Evolutionary conservation across 2,797 vertebrate species (phyloP).

Genomic region (Pipistrellus pipistrellus): DNA sequence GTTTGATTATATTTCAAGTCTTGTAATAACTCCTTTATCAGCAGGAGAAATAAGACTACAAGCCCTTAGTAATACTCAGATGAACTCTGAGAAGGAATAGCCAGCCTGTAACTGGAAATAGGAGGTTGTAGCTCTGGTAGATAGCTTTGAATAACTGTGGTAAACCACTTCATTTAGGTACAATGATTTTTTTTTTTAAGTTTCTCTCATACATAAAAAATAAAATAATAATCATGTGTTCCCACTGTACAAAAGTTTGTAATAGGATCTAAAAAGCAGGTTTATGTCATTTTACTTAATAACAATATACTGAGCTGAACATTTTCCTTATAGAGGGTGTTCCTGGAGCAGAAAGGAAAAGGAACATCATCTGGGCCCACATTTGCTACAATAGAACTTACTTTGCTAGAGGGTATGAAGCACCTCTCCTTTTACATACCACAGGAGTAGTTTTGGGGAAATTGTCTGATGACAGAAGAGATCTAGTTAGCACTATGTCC

Average conservation of each 20-base stretch:
- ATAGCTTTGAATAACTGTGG: conserved; percentile 52
- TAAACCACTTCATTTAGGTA: conserved; percentile 70
- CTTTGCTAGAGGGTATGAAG: conserved; percentile 23
- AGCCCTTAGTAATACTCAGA: conserved; percentile 41
- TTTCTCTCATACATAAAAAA: conserved; percentile 45
- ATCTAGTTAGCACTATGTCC: background rate
- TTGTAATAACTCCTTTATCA: conserved; percentile 60
- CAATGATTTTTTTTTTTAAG: conserved; percentile 43
- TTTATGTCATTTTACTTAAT: too few relatives aligned
- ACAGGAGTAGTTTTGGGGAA: background rate
- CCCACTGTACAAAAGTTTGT: background rate
- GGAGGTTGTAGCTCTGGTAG: background rate
- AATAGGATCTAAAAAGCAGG: too few relatives aligned
- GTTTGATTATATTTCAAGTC: conserved; percentile 39
- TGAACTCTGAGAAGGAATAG: background rate
- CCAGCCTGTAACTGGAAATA: background rate
- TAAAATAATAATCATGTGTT: conserved; percentile 33
- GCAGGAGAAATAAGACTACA: conserved; percentile 54
- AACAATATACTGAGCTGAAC: conserved; percentile 1
- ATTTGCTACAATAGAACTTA: conserved; percentile 30
- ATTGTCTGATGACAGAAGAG: background rate
- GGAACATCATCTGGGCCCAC: background rate
- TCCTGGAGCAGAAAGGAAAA: conserved; percentile 42
- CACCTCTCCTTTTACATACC: background rate
- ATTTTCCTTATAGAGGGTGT: background rate